Evolutionary conservation across 2,888 invertebrate genomes (phyloP).

Genomic region (Sceliomorpha sp.): DNA sequence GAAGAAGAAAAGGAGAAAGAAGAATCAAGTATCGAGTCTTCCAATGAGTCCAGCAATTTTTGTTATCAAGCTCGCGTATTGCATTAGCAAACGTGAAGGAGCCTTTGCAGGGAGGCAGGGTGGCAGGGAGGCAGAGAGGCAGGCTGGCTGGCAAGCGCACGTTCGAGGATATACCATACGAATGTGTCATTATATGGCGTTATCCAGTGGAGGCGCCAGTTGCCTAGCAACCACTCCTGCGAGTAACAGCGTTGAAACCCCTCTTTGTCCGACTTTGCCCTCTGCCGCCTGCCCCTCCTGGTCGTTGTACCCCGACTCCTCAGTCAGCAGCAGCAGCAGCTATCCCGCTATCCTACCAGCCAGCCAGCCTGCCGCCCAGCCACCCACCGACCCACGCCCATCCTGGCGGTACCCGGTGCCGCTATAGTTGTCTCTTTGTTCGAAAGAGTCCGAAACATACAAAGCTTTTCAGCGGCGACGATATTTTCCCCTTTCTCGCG

Average conservation of each 20-base stretch:
- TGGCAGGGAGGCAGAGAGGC: no score
- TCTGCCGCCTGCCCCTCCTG: slow-evolving; percentile 6
- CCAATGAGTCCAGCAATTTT: no score
- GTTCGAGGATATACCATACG: slow-evolving; percentile 35
- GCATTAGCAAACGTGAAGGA: no score
- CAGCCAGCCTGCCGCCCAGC: no score
- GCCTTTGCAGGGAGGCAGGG: no score
- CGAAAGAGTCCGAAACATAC: slow-evolving; percentile 18
- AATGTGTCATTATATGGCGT: slow-evolving; percentile 39
- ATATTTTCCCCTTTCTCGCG: slow-evolving; percentile 12
- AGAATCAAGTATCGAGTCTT: no score
- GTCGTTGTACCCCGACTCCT: background rate
- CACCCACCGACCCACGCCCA: no score
- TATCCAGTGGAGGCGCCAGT: slow-evolving; percentile 40
- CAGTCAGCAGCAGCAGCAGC: no score
- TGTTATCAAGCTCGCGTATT: no score
- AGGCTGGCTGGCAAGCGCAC: slow-evolving; percentile 9
- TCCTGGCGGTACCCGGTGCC: no score
- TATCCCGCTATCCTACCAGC: no score
- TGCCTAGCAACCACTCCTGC: slow-evolving; percentile 40
- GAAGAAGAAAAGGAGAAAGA: no score
- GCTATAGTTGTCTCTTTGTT: slow-evolving; percentile 25
- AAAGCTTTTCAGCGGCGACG: slow-evolving; percentile 15
- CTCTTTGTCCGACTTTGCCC: background rate
- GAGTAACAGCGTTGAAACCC: slow-evolving; percentile 21